Conservation (phyloP, 2,888 invertebrate species). For the Macrophya annulata region DNA sequence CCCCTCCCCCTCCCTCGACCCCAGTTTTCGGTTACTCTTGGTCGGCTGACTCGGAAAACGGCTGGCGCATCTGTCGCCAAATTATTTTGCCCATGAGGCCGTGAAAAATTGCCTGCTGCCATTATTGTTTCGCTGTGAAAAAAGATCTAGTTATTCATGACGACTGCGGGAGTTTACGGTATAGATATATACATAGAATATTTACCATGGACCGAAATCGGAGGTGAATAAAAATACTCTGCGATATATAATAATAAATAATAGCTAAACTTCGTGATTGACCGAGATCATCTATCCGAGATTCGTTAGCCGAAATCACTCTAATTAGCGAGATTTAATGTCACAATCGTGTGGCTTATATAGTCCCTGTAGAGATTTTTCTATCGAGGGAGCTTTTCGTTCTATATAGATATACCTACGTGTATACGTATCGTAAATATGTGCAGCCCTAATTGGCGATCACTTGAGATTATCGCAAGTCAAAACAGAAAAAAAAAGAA, state of each 20-base stretch:
- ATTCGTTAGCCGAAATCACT: neutral
- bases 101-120: constrained; percentile 77
- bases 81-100: constrained; percentile 78
- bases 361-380: neutral
- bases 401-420: neutral
- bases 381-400: neutral
- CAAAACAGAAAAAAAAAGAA: neutral
- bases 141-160: constrained; percentile 70
- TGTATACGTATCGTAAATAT: neutral
- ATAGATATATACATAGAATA: neutral
- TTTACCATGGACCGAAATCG: neutral
- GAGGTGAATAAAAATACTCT: neutral
- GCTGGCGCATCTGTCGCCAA: constrained; percentile 79
- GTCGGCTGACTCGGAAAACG: constrained; percentile 77
- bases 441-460: constrained; percentile 36
- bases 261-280: neutral
- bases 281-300: neutral
- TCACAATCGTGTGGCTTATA: constrained; percentile 10
- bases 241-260: too few species aligned
- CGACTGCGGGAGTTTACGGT: neutral
- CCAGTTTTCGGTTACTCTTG: constrained; percentile 74
- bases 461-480: constrained; percentile 40
- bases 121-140: constrained; percentile 76
- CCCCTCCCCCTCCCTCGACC: constrained; percentile 53
- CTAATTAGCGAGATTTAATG: constrained; percentile 35